These are phyloP conservation scores for Meloidogyne hapla DNA, from an alignment of 1,140 invertebrate genomes.

Conservation along the genomic window DNA sequence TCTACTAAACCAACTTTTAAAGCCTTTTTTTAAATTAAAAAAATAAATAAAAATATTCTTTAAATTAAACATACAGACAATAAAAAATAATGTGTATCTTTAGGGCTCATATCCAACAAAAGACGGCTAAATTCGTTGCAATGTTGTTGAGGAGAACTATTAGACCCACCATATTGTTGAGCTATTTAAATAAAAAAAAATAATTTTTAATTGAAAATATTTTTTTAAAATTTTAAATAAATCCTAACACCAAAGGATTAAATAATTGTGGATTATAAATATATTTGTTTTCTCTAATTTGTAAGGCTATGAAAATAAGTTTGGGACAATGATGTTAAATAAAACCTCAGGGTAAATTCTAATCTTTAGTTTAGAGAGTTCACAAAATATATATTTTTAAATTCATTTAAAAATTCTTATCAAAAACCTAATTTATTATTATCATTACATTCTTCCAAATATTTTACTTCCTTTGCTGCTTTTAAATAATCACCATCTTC, in stretches of 20 bases:
- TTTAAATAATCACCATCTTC: constrained; percentile 55
- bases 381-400: neutral
- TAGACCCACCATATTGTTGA: neutral
- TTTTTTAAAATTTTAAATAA: neutral
- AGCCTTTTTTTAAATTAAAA: constrained; percentile 34
- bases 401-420: neutral
- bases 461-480: constrained; percentile 48
- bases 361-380: no score
- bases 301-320: no score
- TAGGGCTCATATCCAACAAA: constrained; percentile 58
- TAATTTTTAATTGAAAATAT: neutral
- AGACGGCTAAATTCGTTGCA: constrained; percentile 58
- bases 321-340: no score
- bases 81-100: constrained; percentile 56
- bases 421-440: neutral
- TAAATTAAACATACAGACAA: constrained; percentile 49
- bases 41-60: neutral
- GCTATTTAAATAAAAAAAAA: neutral
- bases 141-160: constrained; percentile 38
- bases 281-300: no score
- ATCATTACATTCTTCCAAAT: constrained; percentile 21
- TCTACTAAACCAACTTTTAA: constrained; percentile 63
- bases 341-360: no score
- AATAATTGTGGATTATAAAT: no score
- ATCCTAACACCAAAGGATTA: no score